Percentiles rank a stretch among this genome's conserved stretches.
Evolutionary conservation across 2,797 vertebrate species (phyloP).

Genomic region (Sciurus carolinensis): DNA sequence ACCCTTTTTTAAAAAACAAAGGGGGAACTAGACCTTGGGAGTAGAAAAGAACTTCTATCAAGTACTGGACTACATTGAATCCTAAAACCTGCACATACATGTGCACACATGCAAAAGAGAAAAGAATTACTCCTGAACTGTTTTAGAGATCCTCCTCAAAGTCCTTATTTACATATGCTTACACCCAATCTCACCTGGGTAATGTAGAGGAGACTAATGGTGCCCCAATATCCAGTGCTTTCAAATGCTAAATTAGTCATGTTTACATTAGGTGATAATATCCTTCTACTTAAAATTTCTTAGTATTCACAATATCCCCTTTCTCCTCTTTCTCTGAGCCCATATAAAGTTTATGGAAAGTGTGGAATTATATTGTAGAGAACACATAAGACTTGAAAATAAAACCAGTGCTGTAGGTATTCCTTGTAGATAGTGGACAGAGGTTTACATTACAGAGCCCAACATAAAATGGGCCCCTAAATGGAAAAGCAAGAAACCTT

Average conservation of each 20-base stretch:
- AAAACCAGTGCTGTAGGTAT: not conserved
- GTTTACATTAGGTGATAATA: slow-evolving; percentile 45
- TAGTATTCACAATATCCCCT: not conserved
- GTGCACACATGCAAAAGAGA: not conserved
- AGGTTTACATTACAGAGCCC: not conserved
- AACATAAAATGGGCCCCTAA: not conserved
- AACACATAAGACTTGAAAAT: slow-evolving; percentile 21
- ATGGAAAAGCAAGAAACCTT: slow-evolving; percentile 8
- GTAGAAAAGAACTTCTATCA: slow-evolving; percentile 18
- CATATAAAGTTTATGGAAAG: not conserved
- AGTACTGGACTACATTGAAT: not conserved
- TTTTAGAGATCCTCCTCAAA: not conserved
- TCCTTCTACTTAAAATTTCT: slow-evolving; percentile 43
- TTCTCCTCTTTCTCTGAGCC: not conserved
- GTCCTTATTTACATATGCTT: not conserved
- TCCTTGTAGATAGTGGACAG: not conserved
- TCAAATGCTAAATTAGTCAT: slow-evolving; percentile 47
- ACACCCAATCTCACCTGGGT: not conserved
- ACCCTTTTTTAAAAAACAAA: not conserved
- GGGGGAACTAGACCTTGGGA: not conserved
- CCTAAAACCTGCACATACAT: slow-evolving; percentile 20
- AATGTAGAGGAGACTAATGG: slow-evolving; percentile 16
- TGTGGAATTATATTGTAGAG: not conserved
- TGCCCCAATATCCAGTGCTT: not conserved
- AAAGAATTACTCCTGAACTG: not conserved